Evolutionary conservation across 2,888 invertebrate species (phyloP).

Genomic region (Tiphia femorata): DNA sequence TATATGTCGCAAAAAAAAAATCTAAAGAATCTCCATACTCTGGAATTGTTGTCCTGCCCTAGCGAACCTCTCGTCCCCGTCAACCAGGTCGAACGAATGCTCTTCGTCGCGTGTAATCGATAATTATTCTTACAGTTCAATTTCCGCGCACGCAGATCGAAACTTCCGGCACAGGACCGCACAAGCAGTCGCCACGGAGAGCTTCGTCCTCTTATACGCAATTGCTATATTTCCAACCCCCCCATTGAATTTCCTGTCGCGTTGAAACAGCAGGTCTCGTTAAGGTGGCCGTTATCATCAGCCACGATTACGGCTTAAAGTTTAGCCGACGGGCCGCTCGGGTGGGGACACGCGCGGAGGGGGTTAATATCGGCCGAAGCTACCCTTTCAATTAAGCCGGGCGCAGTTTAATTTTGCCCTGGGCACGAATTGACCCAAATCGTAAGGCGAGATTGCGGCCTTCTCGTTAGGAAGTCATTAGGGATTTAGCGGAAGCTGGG

Average conservation of each 20-base stretch:
- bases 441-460: slow-evolving; percentile 37
- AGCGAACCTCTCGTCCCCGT: too few species aligned
- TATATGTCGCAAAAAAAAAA: too few species aligned
- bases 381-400: slow-evolving; percentile 44
- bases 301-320: slow-evolving; percentile 28
- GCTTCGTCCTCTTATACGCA: too few species aligned
- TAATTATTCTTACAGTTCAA: too few species aligned
- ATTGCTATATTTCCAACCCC: too few species aligned
- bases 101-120: too few species aligned
- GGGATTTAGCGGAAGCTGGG: slow-evolving; percentile 10
- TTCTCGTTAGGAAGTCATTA: slow-evolving; percentile 37
- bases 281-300: slow-evolving; percentile 26
- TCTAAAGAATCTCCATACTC: too few species aligned
- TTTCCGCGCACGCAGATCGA: too few species aligned
- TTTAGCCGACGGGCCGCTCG: slow-evolving; percentile 15
- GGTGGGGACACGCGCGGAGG: background rate
- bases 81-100: too few species aligned
- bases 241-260: slow-evolving; percentile 6
- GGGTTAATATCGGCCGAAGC: slow-evolving; percentile 28
- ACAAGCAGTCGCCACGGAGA: too few species aligned
- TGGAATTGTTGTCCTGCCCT: too few species aligned
- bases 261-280: slow-evolving; percentile 2
- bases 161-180: too few species aligned
- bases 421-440: slow-evolving; percentile 48
- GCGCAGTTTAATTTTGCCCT: slow-evolving; percentile 45